Conservation (phyloP, 2,888 invertebrate genomes). For the Allolobophora icterica region DNA sequence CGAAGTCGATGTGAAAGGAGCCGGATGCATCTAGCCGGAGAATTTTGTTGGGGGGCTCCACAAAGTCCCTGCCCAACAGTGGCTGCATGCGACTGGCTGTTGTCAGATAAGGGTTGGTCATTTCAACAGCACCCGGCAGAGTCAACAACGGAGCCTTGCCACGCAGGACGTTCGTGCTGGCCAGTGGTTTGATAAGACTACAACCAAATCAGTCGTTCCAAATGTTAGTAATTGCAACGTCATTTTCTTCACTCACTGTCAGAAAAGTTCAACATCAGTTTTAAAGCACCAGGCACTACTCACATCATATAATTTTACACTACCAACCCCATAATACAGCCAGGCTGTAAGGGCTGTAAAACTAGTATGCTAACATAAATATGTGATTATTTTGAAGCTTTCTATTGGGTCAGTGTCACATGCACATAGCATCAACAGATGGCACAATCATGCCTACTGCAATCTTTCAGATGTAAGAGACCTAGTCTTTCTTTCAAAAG, state of each 20-base stretch:
- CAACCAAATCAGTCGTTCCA: neutral
- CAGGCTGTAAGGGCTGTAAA: too few relatives aligned
- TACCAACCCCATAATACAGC: neutral
- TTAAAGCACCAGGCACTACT: neutral
- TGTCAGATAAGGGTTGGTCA: neutral
- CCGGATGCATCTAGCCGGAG: conserved; percentile 6
- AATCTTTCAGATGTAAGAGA: neutral
- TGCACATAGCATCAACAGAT: neutral
- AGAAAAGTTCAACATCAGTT: neutral
- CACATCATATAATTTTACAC: neutral
- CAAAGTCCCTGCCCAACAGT: conserved; percentile 7
- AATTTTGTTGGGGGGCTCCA: neutral
- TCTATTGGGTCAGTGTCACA: too few relatives aligned
- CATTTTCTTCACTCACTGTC: neutral
- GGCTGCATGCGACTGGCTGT: neutral
- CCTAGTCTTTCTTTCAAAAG: neutral
- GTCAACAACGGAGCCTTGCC: neutral
- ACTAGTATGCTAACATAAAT: too few relatives aligned
- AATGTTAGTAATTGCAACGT: neutral
- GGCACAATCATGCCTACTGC: neutral
- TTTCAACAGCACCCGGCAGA: neutral
- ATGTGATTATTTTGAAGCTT: too few relatives aligned
- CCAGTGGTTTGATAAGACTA: neutral
- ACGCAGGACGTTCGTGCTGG: neutral
- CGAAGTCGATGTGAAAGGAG: neutral